Evolutionary conservation across 2,113 vertebrate species (phyloP).

Genomic region (Sterrhoptilus dennistouni): DNA sequence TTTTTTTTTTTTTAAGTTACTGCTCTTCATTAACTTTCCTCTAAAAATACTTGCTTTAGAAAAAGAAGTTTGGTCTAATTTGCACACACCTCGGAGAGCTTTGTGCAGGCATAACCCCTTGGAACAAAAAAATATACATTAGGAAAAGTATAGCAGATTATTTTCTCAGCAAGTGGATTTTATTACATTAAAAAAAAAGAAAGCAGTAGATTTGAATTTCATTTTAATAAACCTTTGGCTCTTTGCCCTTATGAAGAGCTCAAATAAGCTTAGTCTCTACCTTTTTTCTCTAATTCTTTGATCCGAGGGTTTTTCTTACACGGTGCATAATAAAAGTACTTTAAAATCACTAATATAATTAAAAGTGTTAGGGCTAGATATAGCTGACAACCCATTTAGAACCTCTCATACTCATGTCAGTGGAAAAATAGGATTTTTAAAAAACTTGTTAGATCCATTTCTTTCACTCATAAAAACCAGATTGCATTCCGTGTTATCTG

Average conservation of each 20-base stretch:
- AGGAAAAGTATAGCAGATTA: background rate
- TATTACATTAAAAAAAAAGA: background rate
- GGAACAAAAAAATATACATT: background rate
- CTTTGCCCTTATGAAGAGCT: background rate
- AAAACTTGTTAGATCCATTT: background rate
- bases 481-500: background rate
- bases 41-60: background rate
- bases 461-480: background rate
- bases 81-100: background rate
- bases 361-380: background rate
- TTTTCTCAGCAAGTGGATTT: background rate
- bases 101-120: background rate
- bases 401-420: background rate
- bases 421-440: background rate
- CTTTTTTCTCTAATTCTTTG: background rate
- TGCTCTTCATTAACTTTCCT: background rate
- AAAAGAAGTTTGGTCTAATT: background rate
- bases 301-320: background rate
- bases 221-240: slow-evolving; percentile 36
- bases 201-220: background rate
- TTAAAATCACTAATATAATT: background rate
- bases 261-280: background rate
- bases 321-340: background rate
- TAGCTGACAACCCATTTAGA: background rate
- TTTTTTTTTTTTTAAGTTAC: background rate